A percentile compares a stretch with the other conserved stretches of the same genome.
phyloP scores from a whole-genome alignment of 1,140 invertebrate species.

The Acyrthosiphon pisum region DNA sequence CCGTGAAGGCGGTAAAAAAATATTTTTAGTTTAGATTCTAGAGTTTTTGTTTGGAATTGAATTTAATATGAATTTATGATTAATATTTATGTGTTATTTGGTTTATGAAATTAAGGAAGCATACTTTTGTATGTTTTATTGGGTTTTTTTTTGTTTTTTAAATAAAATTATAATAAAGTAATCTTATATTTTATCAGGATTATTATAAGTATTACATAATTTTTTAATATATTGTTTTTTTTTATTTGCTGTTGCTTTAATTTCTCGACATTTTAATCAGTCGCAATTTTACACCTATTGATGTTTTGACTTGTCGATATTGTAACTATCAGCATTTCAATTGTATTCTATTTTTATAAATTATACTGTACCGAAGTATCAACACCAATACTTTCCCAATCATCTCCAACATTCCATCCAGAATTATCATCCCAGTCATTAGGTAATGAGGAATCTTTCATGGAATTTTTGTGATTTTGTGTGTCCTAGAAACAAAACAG shows the following conservation, averaged over 20 bases:
- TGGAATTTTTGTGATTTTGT: neutral
- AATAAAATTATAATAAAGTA: no score
- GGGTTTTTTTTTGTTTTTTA: no score
- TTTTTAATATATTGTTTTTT: no score
- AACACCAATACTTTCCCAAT: constrained; percentile 25
- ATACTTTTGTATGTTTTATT: no score
- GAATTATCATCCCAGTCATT: constrained; percentile 70
- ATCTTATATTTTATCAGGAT: no score
- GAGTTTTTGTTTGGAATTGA: no score
- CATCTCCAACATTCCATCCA: constrained; percentile 26
- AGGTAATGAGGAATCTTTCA: constrained; percentile 62
- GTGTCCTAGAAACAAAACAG: neutral
- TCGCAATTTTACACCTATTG: neutral
- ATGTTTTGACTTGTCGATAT: neutral
- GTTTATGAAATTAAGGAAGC: no score
- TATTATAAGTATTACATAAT: no score
- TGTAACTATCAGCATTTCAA: neutral
- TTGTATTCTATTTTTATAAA: neutral
- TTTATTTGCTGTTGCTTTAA: neutral
- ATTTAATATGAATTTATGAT: no score
- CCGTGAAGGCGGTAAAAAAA: no score
- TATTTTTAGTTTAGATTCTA: no score
- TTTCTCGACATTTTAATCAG: neutral
- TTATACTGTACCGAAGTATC: neutral
- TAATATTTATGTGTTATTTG: no score